phyloP scores from a whole-genome alignment of 2,113 vertebrate genomes.

The Barnardius zonarius region DNA sequence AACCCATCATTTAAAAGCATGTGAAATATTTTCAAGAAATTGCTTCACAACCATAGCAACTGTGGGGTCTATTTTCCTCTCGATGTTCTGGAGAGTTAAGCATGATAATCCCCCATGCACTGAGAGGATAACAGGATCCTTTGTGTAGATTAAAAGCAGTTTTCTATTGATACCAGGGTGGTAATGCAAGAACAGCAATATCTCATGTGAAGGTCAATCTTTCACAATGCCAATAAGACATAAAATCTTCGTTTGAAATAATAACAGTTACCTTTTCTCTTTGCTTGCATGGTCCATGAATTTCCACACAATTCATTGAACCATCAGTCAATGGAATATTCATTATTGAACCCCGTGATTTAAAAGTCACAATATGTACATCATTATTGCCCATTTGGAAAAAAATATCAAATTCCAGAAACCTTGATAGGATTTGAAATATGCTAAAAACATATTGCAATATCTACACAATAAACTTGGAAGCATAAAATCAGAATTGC shows the following conservation, averaged over 20 bases:
- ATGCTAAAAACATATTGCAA: not conserved
- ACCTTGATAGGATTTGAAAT: not conserved
- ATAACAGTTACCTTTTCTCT: slow-evolving; percentile 76
- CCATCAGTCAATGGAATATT: slow-evolving; percentile 69
- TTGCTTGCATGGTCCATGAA: slow-evolving; percentile 69
- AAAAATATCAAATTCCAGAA: not conserved
- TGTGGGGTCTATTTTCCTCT: slow-evolving; percentile 35
- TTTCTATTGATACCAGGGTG: slow-evolving; percentile 70
- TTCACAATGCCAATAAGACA: slow-evolving; percentile 74
- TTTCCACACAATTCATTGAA: slow-evolving; percentile 74
- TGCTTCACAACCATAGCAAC: slow-evolving; percentile 1
- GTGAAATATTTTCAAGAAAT: slow-evolving; percentile 33
- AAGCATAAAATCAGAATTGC: not conserved
- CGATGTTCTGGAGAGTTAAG: slow-evolving; percentile 51
- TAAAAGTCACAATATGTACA: slow-evolving; percentile 67
- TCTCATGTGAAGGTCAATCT: slow-evolving; percentile 76
- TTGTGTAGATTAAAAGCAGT: slow-evolving; percentile 72
- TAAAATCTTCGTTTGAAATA: slow-evolving; percentile 79
- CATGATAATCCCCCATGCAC: slow-evolving; percentile 55
- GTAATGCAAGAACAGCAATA: slow-evolving; percentile 69
- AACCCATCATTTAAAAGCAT: not conserved
- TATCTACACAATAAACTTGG: not conserved
- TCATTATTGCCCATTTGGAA: slow-evolving; percentile 47
- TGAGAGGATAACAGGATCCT: slow-evolving; percentile 68
- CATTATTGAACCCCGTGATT: slow-evolving; percentile 60